Evolutionary conservation across 1,140 invertebrate species (phyloP), one percentile per base, ranked within the genome.

Genomic region (Bicyclus anynana): DNA sequence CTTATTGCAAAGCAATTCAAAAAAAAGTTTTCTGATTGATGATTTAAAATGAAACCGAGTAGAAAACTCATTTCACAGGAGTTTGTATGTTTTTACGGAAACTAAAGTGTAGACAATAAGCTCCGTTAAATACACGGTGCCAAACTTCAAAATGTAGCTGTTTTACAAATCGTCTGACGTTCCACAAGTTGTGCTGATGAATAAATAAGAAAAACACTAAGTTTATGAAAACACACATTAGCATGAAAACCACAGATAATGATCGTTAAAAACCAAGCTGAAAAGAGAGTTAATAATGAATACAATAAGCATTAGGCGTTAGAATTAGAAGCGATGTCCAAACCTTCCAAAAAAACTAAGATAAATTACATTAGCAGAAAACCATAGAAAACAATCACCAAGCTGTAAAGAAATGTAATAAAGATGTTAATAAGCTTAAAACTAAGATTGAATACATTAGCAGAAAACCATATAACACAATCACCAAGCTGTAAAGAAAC

Each of bases 241-340:
- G 46, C 9, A 37, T 40, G 26, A 55, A 49, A 35, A 66, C 59
- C 58, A 72, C 40, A 67, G 44, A 61, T 44, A 51, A 66, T 17
- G 50, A 68, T 68, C 70, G 64, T 72, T 64, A 72, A 67, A 62
- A 72, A 74, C 57, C 51, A 55, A 68, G 62, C 60, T 70, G 70
- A 48, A 69, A 69, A 57, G 46, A 29, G 4, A 47, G 21, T 26
- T 4, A 23, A 23, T 23, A 57, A 16, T 59, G 48, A 56, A 16
- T 40, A 2, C 5, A 40, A 44, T 44, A 66, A 71, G 63, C 63
- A 27, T 33, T 53, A 72, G 68, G 74, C 67, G 54, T 74, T 70
- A 72, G 66, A 67, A 52, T 59, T 65, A 70, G 60, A 55, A 23
- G 23, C 23, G 23, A 23, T 23, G 7, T 7, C 23, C 7, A 2